Conservation (phyloP, 2,888 invertebrate genomes). For the Apoda limacodes region DNA sequence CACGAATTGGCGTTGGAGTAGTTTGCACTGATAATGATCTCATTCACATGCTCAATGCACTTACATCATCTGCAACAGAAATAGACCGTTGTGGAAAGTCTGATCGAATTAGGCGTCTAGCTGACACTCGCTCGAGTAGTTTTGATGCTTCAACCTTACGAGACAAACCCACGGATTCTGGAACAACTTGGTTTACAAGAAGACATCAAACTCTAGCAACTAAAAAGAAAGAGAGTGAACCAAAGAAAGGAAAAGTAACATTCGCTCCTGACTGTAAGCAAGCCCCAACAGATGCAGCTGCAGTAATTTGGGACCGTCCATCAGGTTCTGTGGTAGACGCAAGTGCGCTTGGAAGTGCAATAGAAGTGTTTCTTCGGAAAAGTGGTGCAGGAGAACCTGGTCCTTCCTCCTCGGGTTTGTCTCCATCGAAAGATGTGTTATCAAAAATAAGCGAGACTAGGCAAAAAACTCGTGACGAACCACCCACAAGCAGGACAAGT, state of each 20-base stretch:
- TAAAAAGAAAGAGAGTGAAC: conserved; percentile 65
- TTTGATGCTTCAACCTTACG: conserved; percentile 83
- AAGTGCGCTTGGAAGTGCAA: conserved; percentile 83
- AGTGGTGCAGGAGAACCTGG: conserved; percentile 60
- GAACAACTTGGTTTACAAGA: conserved; percentile 81
- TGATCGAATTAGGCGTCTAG: conserved; percentile 71
- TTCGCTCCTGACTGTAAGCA: conserved; percentile 74
- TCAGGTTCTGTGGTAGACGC: conserved; percentile 85
- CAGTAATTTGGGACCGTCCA: conserved; percentile 80
- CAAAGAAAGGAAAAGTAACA: conserved; percentile 64
- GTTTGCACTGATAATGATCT: conserved; percentile 87
- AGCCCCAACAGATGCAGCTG: conserved; percentile 67
- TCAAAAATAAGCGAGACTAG: conserved; percentile 39
- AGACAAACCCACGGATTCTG: conserved; percentile 50
- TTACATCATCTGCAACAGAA: conserved; percentile 85
- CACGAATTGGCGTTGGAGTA: conserved; percentile 68
- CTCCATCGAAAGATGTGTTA: conserved; percentile 31
- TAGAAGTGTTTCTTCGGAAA: conserved; percentile 82
- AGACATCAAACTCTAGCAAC: conserved; percentile 82
- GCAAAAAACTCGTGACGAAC: conserved; percentile 43
- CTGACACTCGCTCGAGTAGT: conserved; percentile 84
- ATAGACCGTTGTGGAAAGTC: conserved; percentile 77
- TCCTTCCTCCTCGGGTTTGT: conserved; percentile 34
- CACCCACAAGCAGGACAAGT: conserved; percentile 33
- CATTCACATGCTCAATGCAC: conserved; percentile 80